Base-by-base conservation (phyloP, 2,888 invertebrate genomes). In the Drosophila formosana region DNA sequence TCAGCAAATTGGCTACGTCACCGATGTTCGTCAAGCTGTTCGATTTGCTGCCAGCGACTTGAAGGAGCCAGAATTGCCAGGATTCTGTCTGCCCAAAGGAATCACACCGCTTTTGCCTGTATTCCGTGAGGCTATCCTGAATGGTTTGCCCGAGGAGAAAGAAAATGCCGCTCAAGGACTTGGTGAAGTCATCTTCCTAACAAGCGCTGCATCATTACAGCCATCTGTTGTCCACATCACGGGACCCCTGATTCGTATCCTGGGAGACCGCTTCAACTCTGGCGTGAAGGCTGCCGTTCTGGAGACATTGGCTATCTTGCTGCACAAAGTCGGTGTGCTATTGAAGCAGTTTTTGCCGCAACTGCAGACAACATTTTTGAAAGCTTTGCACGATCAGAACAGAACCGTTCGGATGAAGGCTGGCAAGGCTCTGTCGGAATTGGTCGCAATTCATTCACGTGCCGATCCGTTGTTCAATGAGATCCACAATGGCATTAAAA, bases 331-430 rank as follows among this genome's bases (percentile, higher is more conserved):
- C 72, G 98, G 98, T 47, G 95, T 96, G 39, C 96, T 98, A 96
- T 93, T 99, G 92, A 98, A 98, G 92, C 99, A 99, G 92, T 99
- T 99, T 93, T 94, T 99, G 88, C 99, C 99, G 2, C 99, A 99
- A 93, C 94, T 99, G 41, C 99, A 99, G 94, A 99, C 99, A 2
- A 99, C 99, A 18, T 99, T 99, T 93, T 94, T 99, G 57, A 99
- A 99, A 93, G 97, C 99, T 3, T 93, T 99, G 61, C 96, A 96
- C 91, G 99, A 99, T 92, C 95, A 96, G 28, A 96, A 96, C 92
- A 94, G 98, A 64, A 94, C 95, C 74, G 98, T 99, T 18, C 94
- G 99, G 69, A 94, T 99, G 80, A 97, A 97, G 93, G 97, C 98
- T 7, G 98, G 97, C 0, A 94, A 94, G 53, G 99, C 98, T 56